These are phyloP conservation scores for Porites cylindrica DNA, from an alignment of 92 coral and sea anemone genomes.

Conservation along the genomic window DNA sequence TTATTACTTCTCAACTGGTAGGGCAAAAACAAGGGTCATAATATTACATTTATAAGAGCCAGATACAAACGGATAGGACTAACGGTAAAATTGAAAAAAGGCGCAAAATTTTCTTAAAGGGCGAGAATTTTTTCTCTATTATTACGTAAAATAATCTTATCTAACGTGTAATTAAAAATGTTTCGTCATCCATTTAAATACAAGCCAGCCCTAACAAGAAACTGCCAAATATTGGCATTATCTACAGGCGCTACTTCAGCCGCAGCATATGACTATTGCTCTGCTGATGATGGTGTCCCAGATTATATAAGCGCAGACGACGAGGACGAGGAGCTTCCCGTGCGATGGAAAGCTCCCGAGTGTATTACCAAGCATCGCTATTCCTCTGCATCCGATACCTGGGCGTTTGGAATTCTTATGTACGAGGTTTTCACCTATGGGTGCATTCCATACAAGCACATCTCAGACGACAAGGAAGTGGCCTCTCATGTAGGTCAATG, in stretches of 20 bases:
- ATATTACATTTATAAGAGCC: too few species aligned
- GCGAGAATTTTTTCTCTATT: too few species aligned
- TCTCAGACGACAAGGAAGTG: slow-evolving; percentile 1
- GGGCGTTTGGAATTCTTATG: slow-evolving; percentile 27
- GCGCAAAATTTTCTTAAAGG: too few species aligned
- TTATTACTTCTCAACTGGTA: too few species aligned
- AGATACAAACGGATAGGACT: too few species aligned
- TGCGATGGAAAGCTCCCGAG: slow-evolving; percentile 62
- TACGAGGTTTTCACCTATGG: slow-evolving; percentile 18
- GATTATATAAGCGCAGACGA: neutral
- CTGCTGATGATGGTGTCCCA: slow-evolving; percentile 6
- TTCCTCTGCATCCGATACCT: slow-evolving; percentile 16
- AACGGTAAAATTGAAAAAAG: too few species aligned
- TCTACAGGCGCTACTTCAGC: neutral
- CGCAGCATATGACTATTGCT: neutral
- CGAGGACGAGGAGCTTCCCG: slow-evolving; percentile 13
- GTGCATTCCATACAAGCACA: slow-evolving; percentile 7
- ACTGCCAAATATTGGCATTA: neutral
- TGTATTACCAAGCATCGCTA: neutral
- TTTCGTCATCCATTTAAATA: too few species aligned
- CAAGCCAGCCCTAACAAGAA: too few species aligned
- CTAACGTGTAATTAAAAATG: too few species aligned
- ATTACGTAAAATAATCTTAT: too few species aligned
- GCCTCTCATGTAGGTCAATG: neutral
- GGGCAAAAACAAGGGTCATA: too few species aligned